Evolutionary conservation across 1,140 invertebrate species (phyloP).

Genomic region (Zaprionus ornatus): DNA sequence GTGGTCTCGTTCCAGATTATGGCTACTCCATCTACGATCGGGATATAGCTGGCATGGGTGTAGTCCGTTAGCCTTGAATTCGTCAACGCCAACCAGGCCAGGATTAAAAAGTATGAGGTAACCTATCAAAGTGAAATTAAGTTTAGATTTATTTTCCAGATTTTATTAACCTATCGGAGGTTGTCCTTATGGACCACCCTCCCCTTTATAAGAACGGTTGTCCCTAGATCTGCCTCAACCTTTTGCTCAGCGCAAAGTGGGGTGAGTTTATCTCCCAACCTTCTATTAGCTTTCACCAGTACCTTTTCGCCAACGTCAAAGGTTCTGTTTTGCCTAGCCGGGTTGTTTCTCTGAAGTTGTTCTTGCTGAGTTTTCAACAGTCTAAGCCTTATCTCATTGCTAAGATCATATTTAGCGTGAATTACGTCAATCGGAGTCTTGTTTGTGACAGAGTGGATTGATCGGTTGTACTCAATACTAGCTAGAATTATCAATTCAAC

Average conservation of each 20-base stretch:
- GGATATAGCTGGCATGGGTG: neutral
- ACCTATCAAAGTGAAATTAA: no score
- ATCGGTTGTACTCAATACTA: no score
- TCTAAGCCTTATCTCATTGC: neutral
- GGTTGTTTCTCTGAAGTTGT: neutral
- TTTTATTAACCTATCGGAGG: neutral
- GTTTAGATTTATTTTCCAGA: neutral
- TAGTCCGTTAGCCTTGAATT: neutral
- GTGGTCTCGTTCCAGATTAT: neutral
- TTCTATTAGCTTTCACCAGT: neutral
- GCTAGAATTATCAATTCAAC: no score
- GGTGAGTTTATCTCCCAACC: neutral
- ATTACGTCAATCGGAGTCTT: neutral
- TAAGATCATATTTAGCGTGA: neutral
- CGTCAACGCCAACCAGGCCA: no score
- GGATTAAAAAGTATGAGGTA: no score
- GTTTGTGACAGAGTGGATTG: neutral
- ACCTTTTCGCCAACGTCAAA: neutral
- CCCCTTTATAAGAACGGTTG: neutral
- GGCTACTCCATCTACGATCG: neutral
- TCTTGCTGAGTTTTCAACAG: neutral
- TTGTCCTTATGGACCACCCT: conserved; percentile 5
- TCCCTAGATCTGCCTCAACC: neutral
- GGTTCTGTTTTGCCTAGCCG: neutral
- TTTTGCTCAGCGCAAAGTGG: neutral